Evolutionary conservation across 1,140 invertebrate species (phyloP).

Genomic region (Zeugodacus cucurbitae): DNA sequence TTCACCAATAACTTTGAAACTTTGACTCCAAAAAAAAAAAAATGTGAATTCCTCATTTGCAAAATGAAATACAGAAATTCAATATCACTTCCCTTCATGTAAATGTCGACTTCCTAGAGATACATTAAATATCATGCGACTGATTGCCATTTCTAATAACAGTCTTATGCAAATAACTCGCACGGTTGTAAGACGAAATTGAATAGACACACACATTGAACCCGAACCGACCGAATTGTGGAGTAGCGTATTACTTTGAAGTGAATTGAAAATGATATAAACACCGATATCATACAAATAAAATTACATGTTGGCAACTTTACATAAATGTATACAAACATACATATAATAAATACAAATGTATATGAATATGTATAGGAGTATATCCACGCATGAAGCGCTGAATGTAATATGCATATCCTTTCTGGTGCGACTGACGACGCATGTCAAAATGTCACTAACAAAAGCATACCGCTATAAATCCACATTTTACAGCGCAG

Average conservation of each 20-base stretch:
- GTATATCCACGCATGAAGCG: not conserved
- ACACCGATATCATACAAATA: too few relatives aligned
- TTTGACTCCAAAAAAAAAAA: too few relatives aligned
- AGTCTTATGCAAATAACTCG: not conserved
- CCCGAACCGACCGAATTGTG: not conserved
- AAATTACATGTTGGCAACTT: too few relatives aligned
- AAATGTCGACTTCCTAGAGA: too few relatives aligned
- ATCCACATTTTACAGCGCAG: constrained; percentile 21
- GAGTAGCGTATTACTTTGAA: not conserved
- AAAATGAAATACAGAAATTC: too few relatives aligned
- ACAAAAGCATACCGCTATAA: not conserved
- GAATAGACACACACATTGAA: not conserved
- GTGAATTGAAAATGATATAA: not conserved
- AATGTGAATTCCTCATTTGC: too few relatives aligned
- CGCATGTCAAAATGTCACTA: not conserved
- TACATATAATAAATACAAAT: not conserved
- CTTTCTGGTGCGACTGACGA: not conserved
- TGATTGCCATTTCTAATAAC: not conserved
- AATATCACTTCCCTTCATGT: too few relatives aligned
- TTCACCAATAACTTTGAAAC: too few relatives aligned
- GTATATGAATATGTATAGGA: not conserved
- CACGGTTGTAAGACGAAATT: not conserved
- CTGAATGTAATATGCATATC: not conserved
- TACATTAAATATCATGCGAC: too few relatives aligned
- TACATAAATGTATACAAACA: too few relatives aligned